Conservation (phyloP, 92 coral and sea anemone species). For the Muricea muricata region DNA sequence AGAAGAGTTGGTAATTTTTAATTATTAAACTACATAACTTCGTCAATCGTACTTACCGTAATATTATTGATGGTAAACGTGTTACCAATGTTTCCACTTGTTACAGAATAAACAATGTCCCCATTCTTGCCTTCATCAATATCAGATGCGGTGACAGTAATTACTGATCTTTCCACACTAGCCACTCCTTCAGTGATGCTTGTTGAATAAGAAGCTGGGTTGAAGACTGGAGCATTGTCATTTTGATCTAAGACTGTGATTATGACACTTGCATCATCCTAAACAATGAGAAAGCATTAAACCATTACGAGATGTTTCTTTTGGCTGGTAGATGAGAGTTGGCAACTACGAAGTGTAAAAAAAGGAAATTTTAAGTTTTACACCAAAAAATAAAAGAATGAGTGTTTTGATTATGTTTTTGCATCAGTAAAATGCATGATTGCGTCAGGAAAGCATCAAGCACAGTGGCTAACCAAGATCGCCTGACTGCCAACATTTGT, state of each 20-base stretch:
- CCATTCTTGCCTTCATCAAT: constrained; percentile 80
- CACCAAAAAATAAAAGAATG: too few relatives aligned
- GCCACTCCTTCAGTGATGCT: constrained; percentile 71
- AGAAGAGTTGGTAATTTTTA: neutral
- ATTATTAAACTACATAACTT: neutral
- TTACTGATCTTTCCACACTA: constrained; percentile 62
- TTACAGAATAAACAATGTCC: constrained; percentile 70
- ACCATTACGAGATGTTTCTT: too few relatives aligned
- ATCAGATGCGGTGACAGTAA: constrained; percentile 80
- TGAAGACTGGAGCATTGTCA: constrained; percentile 84
- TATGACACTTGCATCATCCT: constrained; percentile 71
- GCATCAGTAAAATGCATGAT: too few relatives aligned
- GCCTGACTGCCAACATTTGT: too few relatives aligned
- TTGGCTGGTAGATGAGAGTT: too few relatives aligned
- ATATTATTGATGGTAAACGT: constrained; percentile 70
- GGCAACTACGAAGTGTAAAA: too few relatives aligned
- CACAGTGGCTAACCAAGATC: too few relatives aligned
- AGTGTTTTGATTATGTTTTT: too few relatives aligned
- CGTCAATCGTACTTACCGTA: constrained; percentile 63
- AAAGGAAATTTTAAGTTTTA: too few relatives aligned
- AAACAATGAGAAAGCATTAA: neutral
- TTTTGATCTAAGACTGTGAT: constrained; percentile 77
- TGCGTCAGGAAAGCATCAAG: too few relatives aligned
- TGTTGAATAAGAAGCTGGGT: constrained; percentile 63
- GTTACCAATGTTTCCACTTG: constrained; percentile 74